Evolutionary conservation across 1,140 invertebrate genomes (phyloP).

Genomic region (Archivesica marissinica): DNA sequence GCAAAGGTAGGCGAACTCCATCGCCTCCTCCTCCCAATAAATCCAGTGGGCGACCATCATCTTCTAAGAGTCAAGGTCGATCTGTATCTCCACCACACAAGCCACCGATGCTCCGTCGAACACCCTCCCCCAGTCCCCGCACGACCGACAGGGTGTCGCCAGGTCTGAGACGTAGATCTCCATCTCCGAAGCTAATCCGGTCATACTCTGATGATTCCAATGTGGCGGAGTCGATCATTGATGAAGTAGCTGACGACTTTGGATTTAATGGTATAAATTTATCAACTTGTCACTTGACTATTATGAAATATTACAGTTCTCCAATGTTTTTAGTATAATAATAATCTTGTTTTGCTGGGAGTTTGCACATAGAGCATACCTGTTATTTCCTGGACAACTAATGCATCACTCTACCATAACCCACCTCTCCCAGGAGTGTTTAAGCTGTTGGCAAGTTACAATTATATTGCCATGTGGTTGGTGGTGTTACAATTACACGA

Average conservation of each 20-base stretch:
- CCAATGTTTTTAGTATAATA: no score
- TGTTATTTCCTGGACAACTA: no score
- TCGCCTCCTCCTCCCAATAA: constrained; percentile 36
- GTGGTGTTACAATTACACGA: no score
- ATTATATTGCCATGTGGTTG: no score
- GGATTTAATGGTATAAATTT: constrained; percentile 68
- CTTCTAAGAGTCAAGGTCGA: background rate
- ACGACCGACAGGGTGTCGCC: constrained; percentile 12
- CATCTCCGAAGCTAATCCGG: constrained; percentile 36
- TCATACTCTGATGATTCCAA: constrained; percentile 68
- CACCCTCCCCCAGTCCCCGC: constrained; percentile 56
- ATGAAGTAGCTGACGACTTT: constrained; percentile 67
- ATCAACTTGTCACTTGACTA: background rate
- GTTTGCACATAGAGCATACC: no score
- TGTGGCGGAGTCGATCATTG: constrained; percentile 67
- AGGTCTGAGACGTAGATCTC: constrained; percentile 45
- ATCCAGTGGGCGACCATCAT: background rate
- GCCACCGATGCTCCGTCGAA: constrained; percentile 52
- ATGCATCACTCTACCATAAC: no score
- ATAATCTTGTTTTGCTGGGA: no score
- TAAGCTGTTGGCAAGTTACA: background rate
- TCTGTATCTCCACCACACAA: constrained; percentile 33
- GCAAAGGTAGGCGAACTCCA: constrained; percentile 10
- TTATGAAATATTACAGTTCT: no score
- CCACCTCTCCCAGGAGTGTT: background rate